These are phyloP conservation scores for Oenanthe melanoleuca DNA, from an alignment of 2,113 vertebrate genomes.

Conservation along the genomic window DNA sequence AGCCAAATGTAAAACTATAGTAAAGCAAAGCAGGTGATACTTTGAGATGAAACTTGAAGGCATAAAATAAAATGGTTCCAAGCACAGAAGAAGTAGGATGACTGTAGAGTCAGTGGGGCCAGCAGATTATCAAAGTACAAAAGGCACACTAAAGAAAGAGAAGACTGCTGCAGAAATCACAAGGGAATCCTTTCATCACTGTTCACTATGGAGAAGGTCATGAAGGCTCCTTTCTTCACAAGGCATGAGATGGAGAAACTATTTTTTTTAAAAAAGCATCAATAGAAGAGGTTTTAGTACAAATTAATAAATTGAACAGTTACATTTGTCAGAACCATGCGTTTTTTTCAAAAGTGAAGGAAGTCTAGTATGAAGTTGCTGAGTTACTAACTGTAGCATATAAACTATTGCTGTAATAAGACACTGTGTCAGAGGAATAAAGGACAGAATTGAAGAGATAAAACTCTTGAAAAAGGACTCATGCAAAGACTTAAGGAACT, in stretches of 20 bases:
- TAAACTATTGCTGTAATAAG: background rate
- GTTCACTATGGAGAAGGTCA: background rate
- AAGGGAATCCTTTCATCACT: background rate
- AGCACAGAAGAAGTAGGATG: background rate
- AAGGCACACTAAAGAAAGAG: background rate
- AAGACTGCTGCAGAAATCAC: background rate
- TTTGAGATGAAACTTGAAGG: background rate
- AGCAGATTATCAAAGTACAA: background rate
- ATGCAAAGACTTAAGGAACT: background rate
- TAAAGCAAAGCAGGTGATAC: background rate
- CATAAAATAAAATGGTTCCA: background rate
- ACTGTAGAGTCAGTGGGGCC: background rate
- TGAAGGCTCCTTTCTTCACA: background rate
- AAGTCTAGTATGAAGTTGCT: background rate
- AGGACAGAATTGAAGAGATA: background rate
- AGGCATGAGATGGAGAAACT: background rate
- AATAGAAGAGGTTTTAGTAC: background rate
- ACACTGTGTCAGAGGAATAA: background rate
- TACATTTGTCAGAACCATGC: background rate
- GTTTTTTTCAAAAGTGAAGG: background rate
- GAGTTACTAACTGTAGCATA: background rate
- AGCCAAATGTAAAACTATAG: background rate
- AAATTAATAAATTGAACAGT: slow-evolving; percentile 21
- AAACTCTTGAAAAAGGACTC: background rate
- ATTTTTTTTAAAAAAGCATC: background rate